Conservation (phyloP, 2,797 vertebrate species). For the Euphonia xanthogaster region DNA sequence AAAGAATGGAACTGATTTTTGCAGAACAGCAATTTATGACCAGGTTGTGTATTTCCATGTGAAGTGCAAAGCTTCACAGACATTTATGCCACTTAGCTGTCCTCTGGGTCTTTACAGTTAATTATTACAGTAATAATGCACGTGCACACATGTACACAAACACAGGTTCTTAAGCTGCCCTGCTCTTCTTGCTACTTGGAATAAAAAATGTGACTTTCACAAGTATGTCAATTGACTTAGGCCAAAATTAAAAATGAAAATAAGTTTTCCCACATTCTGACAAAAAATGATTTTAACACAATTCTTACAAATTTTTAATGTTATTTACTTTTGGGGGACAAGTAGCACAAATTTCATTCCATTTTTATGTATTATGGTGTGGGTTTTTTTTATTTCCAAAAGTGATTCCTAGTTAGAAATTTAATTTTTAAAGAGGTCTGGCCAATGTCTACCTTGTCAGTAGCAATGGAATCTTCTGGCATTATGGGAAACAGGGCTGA, state of each 20-base stretch:
- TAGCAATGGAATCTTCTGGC: not conserved
- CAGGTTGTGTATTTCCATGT: not conserved
- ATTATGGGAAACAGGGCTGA: not conserved
- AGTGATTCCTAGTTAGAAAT: not conserved
- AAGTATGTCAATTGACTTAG: not conserved
- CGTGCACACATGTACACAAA: fast-evolving
- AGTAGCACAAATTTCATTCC: not conserved
- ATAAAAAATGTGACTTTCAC: not conserved
- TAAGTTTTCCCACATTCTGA: not conserved
- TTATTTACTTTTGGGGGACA: not conserved
- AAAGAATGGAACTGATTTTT: not conserved
- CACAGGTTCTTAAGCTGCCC: not conserved
- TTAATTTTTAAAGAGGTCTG: not conserved
- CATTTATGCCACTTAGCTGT: fast-evolving
- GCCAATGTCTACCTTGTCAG: not conserved
- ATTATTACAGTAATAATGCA: fast-evolving
- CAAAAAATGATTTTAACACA: not conserved
- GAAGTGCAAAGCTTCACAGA: not conserved
- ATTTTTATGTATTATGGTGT: fast-evolving
- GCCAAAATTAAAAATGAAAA: not conserved
- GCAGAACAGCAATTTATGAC: fast-evolving
- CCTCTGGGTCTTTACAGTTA: not conserved
- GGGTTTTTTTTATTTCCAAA: fast-evolving
- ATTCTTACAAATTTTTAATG: not conserved
- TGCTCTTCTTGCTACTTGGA: not conserved